phyloP scores from a whole-genome alignment of 2,797 vertebrate genomes.

The Synanceia verrucosa region DNA sequence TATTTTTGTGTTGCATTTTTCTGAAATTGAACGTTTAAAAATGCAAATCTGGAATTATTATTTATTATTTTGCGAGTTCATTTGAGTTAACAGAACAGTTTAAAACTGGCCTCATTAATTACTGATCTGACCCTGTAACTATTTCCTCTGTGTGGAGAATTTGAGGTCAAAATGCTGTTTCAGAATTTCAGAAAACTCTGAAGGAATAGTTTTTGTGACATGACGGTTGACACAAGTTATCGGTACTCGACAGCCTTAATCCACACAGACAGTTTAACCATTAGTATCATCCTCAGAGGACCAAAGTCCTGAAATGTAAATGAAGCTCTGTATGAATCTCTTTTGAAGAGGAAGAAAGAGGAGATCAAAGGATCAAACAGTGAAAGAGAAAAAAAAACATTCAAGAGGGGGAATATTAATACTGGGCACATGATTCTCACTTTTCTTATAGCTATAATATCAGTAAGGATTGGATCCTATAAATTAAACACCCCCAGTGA shows the following conservation, averaged over 20 bases:
- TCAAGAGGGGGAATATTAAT: background rate
- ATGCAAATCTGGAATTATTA: background rate
- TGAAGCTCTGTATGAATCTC: slow-evolving; percentile 7
- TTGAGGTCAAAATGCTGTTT: background rate
- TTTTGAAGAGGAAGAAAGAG: slow-evolving; percentile 13
- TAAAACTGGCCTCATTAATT: background rate
- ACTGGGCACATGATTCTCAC: background rate
- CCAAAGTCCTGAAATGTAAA: slow-evolving; percentile 7
- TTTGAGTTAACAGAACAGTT: no score
- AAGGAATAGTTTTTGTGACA: background rate
- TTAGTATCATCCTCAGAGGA: background rate
- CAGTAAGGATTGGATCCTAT: slow-evolving; percentile 3
- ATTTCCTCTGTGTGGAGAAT: background rate
- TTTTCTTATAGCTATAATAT: background rate
- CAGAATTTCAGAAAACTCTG: background rate
- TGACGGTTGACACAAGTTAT: background rate
- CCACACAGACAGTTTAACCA: background rate
- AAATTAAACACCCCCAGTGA: background rate
- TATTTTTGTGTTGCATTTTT: background rate
- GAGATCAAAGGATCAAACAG: slow-evolving; percentile 19
- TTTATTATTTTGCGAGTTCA: background rate
- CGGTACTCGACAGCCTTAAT: background rate
- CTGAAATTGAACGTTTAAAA: background rate
- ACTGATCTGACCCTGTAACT: background rate
- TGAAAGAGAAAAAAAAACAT: background rate